Percentiles rank a stretch among this genome's conserved stretches.
Evolutionary conservation across 1,140 invertebrate genomes (phyloP).

Genomic region (Brachionus rotundiformis): DNA sequence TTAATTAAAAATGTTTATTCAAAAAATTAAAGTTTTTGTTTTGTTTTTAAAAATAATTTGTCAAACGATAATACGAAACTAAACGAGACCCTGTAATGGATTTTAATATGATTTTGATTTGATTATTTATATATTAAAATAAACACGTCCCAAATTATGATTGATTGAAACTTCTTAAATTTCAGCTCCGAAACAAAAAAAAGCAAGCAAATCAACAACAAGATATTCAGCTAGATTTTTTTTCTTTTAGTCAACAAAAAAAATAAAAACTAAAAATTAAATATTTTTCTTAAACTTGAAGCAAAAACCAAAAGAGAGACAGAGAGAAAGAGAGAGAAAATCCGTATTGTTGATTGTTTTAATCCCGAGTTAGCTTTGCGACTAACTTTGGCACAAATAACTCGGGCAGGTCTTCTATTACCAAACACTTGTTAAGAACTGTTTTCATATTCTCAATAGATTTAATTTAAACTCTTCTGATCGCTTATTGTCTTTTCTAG

Average conservation of each 20-base stretch:
- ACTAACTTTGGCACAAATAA: neutral
- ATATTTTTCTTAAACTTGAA: constrained; percentile 50
- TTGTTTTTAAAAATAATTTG: constrained; percentile 44
- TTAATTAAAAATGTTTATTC: constrained; percentile 49
- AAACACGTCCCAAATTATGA: constrained; percentile 47
- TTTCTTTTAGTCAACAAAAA: constrained; percentile 20
- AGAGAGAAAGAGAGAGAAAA: neutral
- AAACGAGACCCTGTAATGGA: neutral
- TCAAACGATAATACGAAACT: constrained; percentile 32
- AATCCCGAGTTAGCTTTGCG: neutral
- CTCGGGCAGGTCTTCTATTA: constrained; percentile 13
- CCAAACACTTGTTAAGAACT: constrained; percentile 37
- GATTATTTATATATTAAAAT: constrained; percentile 50
- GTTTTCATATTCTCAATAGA: constrained; percentile 3
- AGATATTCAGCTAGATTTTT: constrained; percentile 4
- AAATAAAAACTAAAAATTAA: neutral
- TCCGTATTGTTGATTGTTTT: constrained; percentile 21
- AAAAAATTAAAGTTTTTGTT: constrained; percentile 45
- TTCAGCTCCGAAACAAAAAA: constrained; percentile 11
- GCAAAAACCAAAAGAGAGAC: neutral
- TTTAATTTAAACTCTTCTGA: constrained; percentile 10
- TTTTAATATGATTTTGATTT: constrained; percentile 29
- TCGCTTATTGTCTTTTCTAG: neutral
- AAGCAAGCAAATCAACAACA: constrained; percentile 25
- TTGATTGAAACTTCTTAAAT: constrained; percentile 50